Percentiles rank a stretch among this genome's conserved stretches.
phyloP scores from a whole-genome alignment of 2,113 vertebrate species.

The Saimiri boliviensis region DNA sequence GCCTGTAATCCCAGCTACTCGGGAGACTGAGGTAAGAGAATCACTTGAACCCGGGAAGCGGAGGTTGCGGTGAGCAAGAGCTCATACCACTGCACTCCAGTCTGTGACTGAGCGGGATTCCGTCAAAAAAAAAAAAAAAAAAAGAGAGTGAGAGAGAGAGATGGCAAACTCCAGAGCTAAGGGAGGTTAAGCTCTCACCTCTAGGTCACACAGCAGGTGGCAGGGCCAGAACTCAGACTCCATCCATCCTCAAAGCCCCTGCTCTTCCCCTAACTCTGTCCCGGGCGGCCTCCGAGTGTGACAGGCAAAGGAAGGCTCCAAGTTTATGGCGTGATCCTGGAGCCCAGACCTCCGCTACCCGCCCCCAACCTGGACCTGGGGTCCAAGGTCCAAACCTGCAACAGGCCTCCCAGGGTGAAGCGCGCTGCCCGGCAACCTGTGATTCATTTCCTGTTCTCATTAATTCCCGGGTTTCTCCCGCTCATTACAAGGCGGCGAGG shows the following conservation, averaged over 20 bases:
- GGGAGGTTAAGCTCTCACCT: neutral
- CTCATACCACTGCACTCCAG: no score
- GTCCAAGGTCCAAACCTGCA: neutral
- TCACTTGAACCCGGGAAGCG: no score
- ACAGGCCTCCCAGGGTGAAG: neutral
- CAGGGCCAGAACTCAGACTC: neutral
- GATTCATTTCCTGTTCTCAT: constrained; percentile 82
- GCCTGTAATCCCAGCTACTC: no score
- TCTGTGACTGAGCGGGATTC: no score
- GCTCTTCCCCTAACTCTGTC: neutral
- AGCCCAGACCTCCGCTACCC: neutral
- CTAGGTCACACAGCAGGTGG: neutral
- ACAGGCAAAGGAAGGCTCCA: neutral
- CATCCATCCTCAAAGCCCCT: fast-evolving
- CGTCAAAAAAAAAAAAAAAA: no score
- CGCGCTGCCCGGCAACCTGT: constrained; percentile 57
- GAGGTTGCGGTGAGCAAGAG: no score
- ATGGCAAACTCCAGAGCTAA: neutral
- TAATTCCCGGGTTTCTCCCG: constrained; percentile 78
- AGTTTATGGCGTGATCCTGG: fast-evolving
- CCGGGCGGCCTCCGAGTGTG: fast-evolving
- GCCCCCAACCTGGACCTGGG: neutral
- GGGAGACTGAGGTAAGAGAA: no score
- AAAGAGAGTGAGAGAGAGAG: no score
- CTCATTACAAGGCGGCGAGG: constrained; percentile 79